Conservation (phyloP, 1,140 invertebrate species). For the Papilio helenus region DNA sequence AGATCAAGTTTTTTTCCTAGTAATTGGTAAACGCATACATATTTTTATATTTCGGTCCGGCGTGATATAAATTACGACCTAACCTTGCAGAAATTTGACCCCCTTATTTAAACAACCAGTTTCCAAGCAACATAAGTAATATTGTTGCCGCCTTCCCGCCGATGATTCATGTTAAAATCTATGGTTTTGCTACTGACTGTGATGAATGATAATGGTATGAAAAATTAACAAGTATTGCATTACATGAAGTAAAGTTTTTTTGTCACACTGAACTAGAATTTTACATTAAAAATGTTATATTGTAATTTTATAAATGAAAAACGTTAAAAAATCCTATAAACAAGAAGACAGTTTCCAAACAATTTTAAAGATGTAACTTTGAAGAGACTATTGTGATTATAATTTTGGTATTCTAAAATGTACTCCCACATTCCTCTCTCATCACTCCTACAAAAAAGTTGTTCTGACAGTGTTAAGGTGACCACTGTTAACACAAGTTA, state of each 20-base stretch:
- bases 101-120: slow-evolving; percentile 50
- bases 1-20: slow-evolving; percentile 42
- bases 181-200: slow-evolving; percentile 29
- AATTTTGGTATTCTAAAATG: too few relatives aligned
- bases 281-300: not conserved
- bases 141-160: slow-evolving; percentile 57
- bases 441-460: too few relatives aligned
- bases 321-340: too few relatives aligned
- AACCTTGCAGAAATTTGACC: slow-evolving; percentile 47
- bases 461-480: too few relatives aligned
- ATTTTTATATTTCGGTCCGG: slow-evolving; percentile 8
- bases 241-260: not conserved
- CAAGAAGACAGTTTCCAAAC: too few relatives aligned
- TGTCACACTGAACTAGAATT: not conserved
- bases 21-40: not conserved
- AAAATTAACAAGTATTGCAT: not conserved
- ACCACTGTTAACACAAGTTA: too few relatives aligned
- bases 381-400: too few relatives aligned
- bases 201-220: not conserved
- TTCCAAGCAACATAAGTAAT: slow-evolving; percentile 42
- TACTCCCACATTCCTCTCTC: too few relatives aligned
- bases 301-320: too few relatives aligned
- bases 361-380: too few relatives aligned
- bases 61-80: slow-evolving; percentile 40
- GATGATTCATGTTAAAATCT: slow-evolving; percentile 59